phyloP scores from a whole-genome alignment of 2,797 vertebrate genomes.

The Oreonectes daqikongensis region DNA sequence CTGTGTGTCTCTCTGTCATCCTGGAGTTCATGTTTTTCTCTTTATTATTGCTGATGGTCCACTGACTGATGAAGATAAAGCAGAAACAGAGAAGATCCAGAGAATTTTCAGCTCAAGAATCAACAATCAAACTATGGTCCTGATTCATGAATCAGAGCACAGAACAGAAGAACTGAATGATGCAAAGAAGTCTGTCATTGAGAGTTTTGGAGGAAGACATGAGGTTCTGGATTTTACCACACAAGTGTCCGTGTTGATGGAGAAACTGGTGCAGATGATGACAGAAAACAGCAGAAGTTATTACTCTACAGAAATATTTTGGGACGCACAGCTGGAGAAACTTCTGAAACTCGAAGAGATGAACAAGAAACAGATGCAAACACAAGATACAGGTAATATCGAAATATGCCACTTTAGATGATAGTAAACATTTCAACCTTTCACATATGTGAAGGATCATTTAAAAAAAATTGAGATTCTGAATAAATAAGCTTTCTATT shows the following conservation, averaged over 20 bases:
- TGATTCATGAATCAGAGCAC: background rate
- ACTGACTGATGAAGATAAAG: conserved; percentile 7
- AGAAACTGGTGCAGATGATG: background rate
- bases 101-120: conserved; percentile 16
- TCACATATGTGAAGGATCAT: no score
- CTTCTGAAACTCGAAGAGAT: background rate
- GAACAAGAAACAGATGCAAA: background rate
- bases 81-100: conserved; percentile 6
- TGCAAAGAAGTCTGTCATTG: background rate
- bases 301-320: background rate
- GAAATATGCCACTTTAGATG: no score
- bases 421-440: no score
- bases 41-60: conserved; percentile 1
- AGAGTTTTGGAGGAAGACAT: conserved; percentile 6
- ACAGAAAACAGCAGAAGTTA: background rate
- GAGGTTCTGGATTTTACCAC: background rate
- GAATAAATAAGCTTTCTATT: no score
- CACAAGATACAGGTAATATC: background rate
- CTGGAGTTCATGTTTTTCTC: conserved; percentile 31
- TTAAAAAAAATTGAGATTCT: no score
- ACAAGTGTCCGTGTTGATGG: background rate
- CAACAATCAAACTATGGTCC: background rate
- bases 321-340: background rate
- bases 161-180: background rate
- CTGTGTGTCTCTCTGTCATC: conserved; percentile 20